Evolutionary conservation across 2,113 vertebrate genomes (phyloP).

Genomic region (Pleuronectes platessa): DNA sequence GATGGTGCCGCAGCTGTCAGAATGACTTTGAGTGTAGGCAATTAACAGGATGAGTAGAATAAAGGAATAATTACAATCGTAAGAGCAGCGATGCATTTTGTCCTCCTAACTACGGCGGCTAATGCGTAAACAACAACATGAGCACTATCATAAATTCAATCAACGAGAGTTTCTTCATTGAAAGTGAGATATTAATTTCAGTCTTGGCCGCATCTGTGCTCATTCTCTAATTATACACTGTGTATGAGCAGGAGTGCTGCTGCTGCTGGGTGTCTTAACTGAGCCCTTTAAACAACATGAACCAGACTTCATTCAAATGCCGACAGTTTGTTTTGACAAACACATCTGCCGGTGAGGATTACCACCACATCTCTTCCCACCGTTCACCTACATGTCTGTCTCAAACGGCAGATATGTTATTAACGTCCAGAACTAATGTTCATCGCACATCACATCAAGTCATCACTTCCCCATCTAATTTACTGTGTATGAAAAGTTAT

Average conservation of each 20-base stretch:
- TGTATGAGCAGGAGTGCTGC: not conserved
- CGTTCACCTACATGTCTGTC: not conserved
- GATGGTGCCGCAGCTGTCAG: slow-evolving; percentile 2
- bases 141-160: not conserved
- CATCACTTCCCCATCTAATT: not conserved
- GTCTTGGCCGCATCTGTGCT: not conserved
- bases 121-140: slow-evolving; percentile 16
- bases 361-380: not conserved
- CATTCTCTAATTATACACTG: not conserved
- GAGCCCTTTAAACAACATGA: not conserved
- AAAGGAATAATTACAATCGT: slow-evolving; percentile 10
- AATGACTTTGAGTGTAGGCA: slow-evolving; percentile 12
- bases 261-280: not conserved
- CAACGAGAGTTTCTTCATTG: slow-evolving; percentile 15
- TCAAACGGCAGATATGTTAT: not conserved
- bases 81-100: slow-evolving; percentile 5
- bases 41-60: slow-evolving; percentile 17
- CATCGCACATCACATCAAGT: no score
- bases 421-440: not conserved
- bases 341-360: not conserved
- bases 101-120: not conserved
- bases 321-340: not conserved
- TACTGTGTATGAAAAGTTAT: not conserved
- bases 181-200: slow-evolving; percentile 6
- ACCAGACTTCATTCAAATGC: not conserved